Conservation (phyloP, 2,797 vertebrate species). For the Labeo calbasu region DNA sequence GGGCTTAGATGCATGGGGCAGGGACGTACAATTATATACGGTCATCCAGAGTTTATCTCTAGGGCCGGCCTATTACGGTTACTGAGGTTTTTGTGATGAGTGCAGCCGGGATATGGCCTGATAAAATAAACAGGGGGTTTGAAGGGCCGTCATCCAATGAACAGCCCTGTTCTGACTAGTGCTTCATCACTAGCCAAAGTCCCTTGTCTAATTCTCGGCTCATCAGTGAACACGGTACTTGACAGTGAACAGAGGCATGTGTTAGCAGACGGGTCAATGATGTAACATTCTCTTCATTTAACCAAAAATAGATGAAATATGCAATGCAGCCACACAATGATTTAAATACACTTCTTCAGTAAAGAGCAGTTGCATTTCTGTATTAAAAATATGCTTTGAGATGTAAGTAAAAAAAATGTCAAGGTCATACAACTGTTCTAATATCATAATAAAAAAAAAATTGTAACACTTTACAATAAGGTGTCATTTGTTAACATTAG, state of each 20-base stretch:
- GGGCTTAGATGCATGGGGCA: conserved; percentile 9
- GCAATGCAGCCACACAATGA: background rate
- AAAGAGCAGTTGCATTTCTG: background rate
- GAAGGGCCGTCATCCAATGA: conserved; percentile 48
- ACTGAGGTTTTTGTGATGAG: conserved; percentile 69
- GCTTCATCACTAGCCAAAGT: conserved; percentile 64
- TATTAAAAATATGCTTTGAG: background rate
- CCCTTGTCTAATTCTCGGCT: conserved; percentile 59
- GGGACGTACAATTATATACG: conserved; percentile 28
- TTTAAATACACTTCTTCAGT: background rate
- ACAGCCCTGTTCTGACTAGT: conserved; percentile 60
- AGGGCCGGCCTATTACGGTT: conserved; percentile 62
- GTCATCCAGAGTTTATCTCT: conserved; percentile 64
- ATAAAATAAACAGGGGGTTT: conserved; percentile 73
- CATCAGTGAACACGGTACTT: conserved; percentile 20
- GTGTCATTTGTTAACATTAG: too few species aligned
- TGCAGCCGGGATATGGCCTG: conserved; percentile 64
- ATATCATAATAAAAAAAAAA: background rate
- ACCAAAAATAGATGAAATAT: background rate
- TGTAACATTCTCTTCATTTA: background rate
- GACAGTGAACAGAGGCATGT: conserved; percentile 40
- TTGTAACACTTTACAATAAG: too few species aligned
- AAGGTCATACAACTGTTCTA: background rate
- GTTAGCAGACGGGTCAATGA: background rate
- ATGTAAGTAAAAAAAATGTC: background rate